Conservation (phyloP, 2,888 invertebrate genomes). For the Athalia circularis region DNA sequence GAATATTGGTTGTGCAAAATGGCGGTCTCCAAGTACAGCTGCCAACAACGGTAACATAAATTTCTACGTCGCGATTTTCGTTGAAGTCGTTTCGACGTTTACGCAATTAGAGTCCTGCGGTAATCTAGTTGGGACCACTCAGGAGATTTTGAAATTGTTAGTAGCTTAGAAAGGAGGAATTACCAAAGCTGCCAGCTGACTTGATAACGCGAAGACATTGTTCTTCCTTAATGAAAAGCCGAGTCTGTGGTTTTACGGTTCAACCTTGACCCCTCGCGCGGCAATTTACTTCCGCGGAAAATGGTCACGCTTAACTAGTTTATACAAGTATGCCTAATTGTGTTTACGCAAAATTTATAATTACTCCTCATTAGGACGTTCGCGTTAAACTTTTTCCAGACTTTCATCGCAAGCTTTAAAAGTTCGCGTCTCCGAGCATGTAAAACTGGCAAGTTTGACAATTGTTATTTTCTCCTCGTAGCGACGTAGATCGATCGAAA, state of each 20-base stretch:
- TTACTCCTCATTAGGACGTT: not conserved
- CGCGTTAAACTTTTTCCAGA: too few species aligned
- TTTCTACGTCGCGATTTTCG: not conserved
- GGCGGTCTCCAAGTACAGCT: too few species aligned
- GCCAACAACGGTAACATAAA: not conserved
- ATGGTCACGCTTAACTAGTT: not conserved
- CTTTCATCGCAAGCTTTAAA: too few species aligned
- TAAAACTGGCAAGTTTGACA: too few species aligned
- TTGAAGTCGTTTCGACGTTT: slow-evolving; percentile 4
- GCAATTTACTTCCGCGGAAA: slow-evolving; percentile 18
- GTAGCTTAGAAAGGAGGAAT: not conserved
- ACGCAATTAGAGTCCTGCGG: slow-evolving; percentile 14
- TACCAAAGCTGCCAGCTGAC: slow-evolving; percentile 21
- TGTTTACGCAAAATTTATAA: not conserved
- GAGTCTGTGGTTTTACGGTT: slow-evolving; percentile 5
- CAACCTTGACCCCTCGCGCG: slow-evolving; percentile 1
- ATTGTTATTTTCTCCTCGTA: too few species aligned
- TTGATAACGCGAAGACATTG: slow-evolving; percentile 12
- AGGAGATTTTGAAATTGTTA: not conserved
- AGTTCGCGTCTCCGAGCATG: too few species aligned
- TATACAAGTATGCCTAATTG: too few species aligned
- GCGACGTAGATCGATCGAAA: too few species aligned
- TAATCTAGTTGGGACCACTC: slow-evolving; percentile 18
- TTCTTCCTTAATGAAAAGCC: slow-evolving; percentile 7
- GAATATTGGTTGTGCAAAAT: too few species aligned